Evolutionary conservation across 1,140 invertebrate genomes (phyloP), one percentile per base, ranked within the genome.

Genomic region (Scaptodrosophila lebanonensis): DNA sequence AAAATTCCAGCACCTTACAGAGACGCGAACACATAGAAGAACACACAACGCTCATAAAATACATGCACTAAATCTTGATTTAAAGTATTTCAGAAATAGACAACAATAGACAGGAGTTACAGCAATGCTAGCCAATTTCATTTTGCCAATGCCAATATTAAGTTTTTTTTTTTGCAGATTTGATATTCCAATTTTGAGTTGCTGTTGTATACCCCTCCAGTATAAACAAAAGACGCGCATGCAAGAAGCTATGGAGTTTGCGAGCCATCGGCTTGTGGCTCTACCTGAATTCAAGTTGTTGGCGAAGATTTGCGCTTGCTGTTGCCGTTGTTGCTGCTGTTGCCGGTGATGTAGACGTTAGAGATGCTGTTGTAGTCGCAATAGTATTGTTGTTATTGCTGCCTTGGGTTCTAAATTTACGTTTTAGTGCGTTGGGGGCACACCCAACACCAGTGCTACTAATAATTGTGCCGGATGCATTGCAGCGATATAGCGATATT

Each of bases 201-300:
- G 52, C 63, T 66, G 63, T 66, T 44, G 30, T 39, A 62, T 40
- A 38, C 58, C 62, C 45, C 11, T 29, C 17, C 52, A 49, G 63
- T 36, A 16, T 25, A 42, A 65, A 33, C 62, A 45, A 66, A 30
- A 12, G 7, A 20, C 35, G 7, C 20, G 27, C 75, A 82, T 72
- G 70, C 75, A 76, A 56, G 49, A 60, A 52, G 62, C 66, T 49
- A 58, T 63, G 64, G 17, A 30, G 12, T 18, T 8, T 4, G 3
- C 25, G 47, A 82, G 69, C 69, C 72, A 82, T 75, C 57, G 51
- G 51, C 39, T 36, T 39, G 77, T 66, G 68, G 75, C 70, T 77
- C 79, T 86, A 86, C 84, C 84, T 86, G 76, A 86, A 68, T 71
- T 86, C 84, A 49, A 79, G 64, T 30, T 36, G 49, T 9, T 43